phyloP scores from a whole-genome alignment of 2,888 invertebrate species.

The Noctua janthina region DNA sequence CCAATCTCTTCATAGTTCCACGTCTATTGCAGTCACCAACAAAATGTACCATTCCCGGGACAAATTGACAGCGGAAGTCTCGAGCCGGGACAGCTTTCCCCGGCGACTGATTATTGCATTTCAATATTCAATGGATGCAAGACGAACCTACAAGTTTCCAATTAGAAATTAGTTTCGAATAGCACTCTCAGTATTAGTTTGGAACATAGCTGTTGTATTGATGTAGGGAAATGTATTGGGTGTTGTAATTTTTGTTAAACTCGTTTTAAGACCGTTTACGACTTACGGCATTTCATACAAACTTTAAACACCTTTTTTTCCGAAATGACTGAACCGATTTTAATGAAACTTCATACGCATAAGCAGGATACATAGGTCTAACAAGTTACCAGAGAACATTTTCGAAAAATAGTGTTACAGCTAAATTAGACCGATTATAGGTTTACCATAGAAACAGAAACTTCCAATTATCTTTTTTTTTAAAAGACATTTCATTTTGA shows the following conservation, averaged over 20 bases:
- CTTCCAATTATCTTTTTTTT: too few relatives aligned
- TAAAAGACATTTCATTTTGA: too few relatives aligned
- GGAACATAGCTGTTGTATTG: slow-evolving; percentile 4
- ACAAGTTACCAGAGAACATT: too few relatives aligned
- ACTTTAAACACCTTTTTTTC: too few relatives aligned
- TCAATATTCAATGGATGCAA: slow-evolving; percentile 71
- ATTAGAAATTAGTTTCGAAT: slow-evolving; percentile 66
- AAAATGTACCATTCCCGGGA: slow-evolving; percentile 71
- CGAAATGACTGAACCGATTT: too few relatives aligned
- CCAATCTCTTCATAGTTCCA: slow-evolving; percentile 20
- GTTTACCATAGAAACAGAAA: too few relatives aligned
- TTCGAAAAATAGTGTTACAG: too few relatives aligned
- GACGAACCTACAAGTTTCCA: slow-evolving; percentile 65
- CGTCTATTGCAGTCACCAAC: slow-evolving; percentile 49
- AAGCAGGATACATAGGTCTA: too few relatives aligned
- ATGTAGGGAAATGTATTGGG: not conserved
- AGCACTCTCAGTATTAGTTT: slow-evolving; percentile 41
- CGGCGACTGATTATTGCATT: slow-evolving; percentile 71
- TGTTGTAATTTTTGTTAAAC: not conserved
- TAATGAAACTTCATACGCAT: too few relatives aligned
- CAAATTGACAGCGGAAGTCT: slow-evolving; percentile 78
- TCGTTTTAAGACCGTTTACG: not conserved
- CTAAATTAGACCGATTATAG: too few relatives aligned
- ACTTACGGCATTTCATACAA: too few relatives aligned
- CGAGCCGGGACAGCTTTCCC: slow-evolving; percentile 60